A percentile compares a stretch with the other conserved stretches of the same genome.
Evolutionary conservation across 2,888 invertebrate species (phyloP).

Genomic region (Tholera decimalis): DNA sequence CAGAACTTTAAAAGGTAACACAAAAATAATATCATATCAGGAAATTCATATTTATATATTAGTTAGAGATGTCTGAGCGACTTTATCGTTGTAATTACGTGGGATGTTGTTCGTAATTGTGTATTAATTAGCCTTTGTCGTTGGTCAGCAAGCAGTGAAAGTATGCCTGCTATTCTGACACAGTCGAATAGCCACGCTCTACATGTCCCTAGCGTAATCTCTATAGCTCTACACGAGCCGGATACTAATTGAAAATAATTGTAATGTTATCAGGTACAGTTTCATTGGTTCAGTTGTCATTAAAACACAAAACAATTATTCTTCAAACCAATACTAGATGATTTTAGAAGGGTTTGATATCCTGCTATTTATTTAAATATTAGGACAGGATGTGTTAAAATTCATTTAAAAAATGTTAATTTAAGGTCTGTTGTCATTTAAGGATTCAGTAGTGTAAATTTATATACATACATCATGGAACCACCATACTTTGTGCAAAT

Average conservation of each 20-base stretch:
- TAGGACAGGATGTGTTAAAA: not conserved
- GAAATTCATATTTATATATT: not conserved
- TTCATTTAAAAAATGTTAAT: not conserved
- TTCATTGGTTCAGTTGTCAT: not conserved
- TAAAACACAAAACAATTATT: not conserved
- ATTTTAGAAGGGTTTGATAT: not conserved
- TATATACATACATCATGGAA: no score
- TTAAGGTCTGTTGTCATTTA: no score
- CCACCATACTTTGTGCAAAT: no score
- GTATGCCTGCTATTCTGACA: slow-evolving; percentile 6
- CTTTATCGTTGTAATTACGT: not conserved
- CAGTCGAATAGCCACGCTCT: slow-evolving; percentile 38
- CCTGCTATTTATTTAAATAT: not conserved
- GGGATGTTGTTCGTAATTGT: slow-evolving; percentile 1
- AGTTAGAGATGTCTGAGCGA: not conserved
- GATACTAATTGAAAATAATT: not conserved
- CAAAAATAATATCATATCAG: slow-evolving; percentile 3
- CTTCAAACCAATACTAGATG: not conserved
- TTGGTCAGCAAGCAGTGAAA: slow-evolving; percentile 31
- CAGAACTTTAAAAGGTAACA: slow-evolving; percentile 93
- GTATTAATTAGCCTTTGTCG: slow-evolving; percentile 22
- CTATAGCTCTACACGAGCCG: not conserved
- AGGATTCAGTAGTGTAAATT: no score
- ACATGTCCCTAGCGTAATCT: slow-evolving; percentile 19
- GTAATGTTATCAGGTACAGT: not conserved